A percentile compares a stretch with the other conserved stretches of the same genome.
phyloP scores from a whole-genome alignment of 92 coral and sea anemone genomes.

The Siderastrea radians region DNA sequence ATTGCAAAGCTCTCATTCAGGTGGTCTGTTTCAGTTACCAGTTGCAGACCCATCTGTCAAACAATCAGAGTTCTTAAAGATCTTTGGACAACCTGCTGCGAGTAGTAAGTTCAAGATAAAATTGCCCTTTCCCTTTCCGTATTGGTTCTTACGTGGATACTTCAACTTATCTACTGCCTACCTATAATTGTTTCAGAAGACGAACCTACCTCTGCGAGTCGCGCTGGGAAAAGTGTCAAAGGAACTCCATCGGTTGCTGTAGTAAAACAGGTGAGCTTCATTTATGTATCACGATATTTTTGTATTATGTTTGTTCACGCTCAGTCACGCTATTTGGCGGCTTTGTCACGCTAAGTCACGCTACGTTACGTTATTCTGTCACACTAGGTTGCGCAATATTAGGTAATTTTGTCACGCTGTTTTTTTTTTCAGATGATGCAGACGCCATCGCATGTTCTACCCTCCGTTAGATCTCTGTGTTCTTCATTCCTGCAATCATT shows the following conservation, averaged over 20 bases:
- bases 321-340: neutral
- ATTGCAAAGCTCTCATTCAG: neutral
- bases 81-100: constrained; percentile 69
- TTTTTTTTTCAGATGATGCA: constrained; percentile 77
- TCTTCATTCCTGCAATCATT: constrained; percentile 91
- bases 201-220: constrained; percentile 49
- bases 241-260: constrained; percentile 76
- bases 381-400: neutral
- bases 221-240: constrained; percentile 53
- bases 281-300: too few relatives aligned
- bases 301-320: neutral
- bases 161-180: neutral
- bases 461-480: constrained; percentile 88
- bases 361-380: neutral
- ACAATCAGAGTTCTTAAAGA: constrained; percentile 73
- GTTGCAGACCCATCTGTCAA: constrained; percentile 22
- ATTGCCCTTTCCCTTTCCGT: neutral
- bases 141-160: neutral
- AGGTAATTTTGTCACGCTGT: neutral
- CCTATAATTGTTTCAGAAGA: constrained; percentile 4
- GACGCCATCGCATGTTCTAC: constrained; percentile 95
- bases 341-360: neutral
- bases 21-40: constrained; percentile 13
- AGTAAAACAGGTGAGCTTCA: constrained; percentile 74
- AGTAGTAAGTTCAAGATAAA: constrained; percentile 51